These are phyloP conservation scores for Drosophila cognata DNA, from an alignment of 2,888 invertebrate genomes.

Conservation along the genomic window DNA sequence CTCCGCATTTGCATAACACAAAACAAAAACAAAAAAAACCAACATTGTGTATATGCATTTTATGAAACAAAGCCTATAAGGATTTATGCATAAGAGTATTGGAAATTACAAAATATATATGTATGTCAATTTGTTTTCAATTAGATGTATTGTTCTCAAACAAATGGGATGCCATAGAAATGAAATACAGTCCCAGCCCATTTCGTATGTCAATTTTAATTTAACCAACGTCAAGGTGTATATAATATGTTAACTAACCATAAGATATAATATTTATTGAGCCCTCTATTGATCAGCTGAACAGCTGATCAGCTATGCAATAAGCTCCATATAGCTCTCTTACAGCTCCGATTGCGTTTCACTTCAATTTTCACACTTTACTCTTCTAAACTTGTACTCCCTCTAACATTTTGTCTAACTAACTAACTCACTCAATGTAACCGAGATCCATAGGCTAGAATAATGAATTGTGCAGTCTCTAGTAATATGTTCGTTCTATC, in stretches of 20 bases:
- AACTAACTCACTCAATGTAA: constrained; percentile 28
- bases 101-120: constrained; percentile 39
- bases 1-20: constrained; percentile 30
- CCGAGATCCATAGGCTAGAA: constrained; percentile 74
- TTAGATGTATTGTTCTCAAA: constrained; percentile 43
- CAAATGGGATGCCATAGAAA: background rate
- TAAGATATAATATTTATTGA: constrained; percentile 23
- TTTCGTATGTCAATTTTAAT: constrained; percentile 68
- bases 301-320: constrained; percentile 3
- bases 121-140: constrained; percentile 74
- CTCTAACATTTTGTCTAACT: constrained; percentile 43
- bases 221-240: constrained; percentile 43
- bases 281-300: constrained; percentile 8
- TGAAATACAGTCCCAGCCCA: background rate
- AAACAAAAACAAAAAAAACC: background rate
- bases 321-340: background rate
- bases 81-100: constrained; percentile 27
- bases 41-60: constrained; percentile 36
- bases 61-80: constrained; percentile 32
- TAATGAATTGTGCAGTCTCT: constrained; percentile 70
- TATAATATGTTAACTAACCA: constrained; percentile 47
- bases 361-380: constrained; percentile 25
- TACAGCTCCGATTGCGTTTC: constrained; percentile 9
- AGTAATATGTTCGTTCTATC: constrained; percentile 40
- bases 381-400: constrained; percentile 28